Percentiles rank a stretch among this genome's conserved stretches.
phyloP scores from a whole-genome alignment of 2,888 invertebrate species.

The Seira ritae region DNA sequence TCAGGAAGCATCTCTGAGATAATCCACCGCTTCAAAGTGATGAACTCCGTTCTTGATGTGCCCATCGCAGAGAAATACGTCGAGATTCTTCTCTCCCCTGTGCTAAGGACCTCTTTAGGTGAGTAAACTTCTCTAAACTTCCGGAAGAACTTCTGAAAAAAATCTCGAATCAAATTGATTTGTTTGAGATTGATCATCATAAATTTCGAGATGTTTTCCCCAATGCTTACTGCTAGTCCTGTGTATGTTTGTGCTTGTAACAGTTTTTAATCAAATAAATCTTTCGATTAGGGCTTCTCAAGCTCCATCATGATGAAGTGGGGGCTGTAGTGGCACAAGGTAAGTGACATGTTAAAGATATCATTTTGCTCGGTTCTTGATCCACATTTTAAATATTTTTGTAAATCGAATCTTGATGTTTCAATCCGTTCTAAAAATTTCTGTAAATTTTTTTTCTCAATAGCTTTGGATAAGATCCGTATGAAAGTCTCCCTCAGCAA shows the following conservation, averaged over 20 bases:
- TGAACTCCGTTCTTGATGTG: constrained; percentile 49
- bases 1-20: constrained; percentile 43
- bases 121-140: constrained; percentile 21
- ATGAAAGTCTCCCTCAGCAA: constrained; percentile 26
- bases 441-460: constrained; percentile 14
- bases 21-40: constrained; percentile 46
- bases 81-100: constrained; percentile 46
- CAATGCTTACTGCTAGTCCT: too few relatives aligned
- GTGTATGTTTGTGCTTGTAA: constrained; percentile 17
- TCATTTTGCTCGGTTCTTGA: constrained; percentile 38
- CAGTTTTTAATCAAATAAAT: constrained; percentile 17
- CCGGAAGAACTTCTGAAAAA: constrained; percentile 12
- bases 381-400: constrained; percentile 19
- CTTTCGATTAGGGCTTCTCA: constrained; percentile 35
- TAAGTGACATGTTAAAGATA: constrained; percentile 19
- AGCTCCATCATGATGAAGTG: constrained; percentile 54
- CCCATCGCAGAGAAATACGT: constrained; percentile 33
- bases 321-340: constrained; percentile 55
- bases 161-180: not conserved
- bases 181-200: constrained; percentile 23
- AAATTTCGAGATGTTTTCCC: constrained; percentile 17
- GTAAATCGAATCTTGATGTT: constrained; percentile 12
- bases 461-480: constrained; percentile 51
- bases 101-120: constrained; percentile 43
- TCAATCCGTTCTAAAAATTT: constrained; percentile 18